Base-by-base conservation (phyloP, 2,797 vertebrate genomes). In the Muscicapa comitata region DNA sequence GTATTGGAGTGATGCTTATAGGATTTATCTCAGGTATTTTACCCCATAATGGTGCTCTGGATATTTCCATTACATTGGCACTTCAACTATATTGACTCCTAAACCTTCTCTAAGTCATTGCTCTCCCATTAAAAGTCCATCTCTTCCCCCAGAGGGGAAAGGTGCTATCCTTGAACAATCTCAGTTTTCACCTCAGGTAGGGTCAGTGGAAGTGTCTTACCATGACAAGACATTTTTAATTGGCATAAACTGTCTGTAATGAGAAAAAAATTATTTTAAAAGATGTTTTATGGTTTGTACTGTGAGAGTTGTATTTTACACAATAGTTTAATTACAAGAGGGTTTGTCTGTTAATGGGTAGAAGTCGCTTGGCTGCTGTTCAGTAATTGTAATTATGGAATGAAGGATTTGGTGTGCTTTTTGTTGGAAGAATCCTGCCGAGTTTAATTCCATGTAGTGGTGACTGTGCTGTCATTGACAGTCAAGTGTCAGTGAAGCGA, bases 361-460 rank as follows among this genome's bases (percentile, higher is more conserved):
- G 50, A 78, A 38, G 42, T 73, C 8, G 10, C 43, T 89, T 84
- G 70, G 38, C 81, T 91, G 65, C 47, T 29, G 17, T 55, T 76
- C 42, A 65, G 13, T 84, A 63, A 72, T 12, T 71, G 33, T 58
- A 62, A 62, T 67, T 62, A 38, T 20, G 19, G 45, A 59, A 58
- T 26, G 14, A 75, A 53, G 58, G 47, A 53, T 83, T 55, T 80
- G 33, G 18, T 57, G 23, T 61, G 59, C 35, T 80, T 89, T 89
- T 73, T 70, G 17, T 20, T 66, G 82, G 35, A 47, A 80, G 33
- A 82, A 62, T 45, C n/a, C 13, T 0, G 0, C 31, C 0, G 6
- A 51, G 17, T 53, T 86, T 48, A 38, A 57, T 83, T 74, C 31
- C 16, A 11, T 2, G 0, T 26, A 35, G 43, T 23, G 21, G 29